Evolutionary conservation across 2,888 invertebrate genomes (phyloP).

Genomic region (Eremobia ochroleuca): DNA sequence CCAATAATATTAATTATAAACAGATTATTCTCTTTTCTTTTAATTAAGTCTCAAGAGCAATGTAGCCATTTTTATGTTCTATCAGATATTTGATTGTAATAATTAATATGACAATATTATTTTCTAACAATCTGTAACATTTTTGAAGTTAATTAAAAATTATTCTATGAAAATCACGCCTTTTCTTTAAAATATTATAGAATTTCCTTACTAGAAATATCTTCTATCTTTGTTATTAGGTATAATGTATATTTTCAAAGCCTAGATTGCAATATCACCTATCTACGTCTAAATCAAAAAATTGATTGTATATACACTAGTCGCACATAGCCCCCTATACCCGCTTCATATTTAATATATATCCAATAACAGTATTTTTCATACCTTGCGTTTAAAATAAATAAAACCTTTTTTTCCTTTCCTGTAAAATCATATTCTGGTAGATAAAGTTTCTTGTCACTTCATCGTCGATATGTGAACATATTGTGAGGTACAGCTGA

Average conservation of each 20-base stretch:
- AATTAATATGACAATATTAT: conserved; percentile 9
- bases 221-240: conserved; percentile 26
- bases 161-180: conserved; percentile 4
- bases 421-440: conserved; percentile 17
- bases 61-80: conserved; percentile 13
- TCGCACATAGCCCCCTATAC: conserved; percentile 2
- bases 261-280: conserved; percentile 22
- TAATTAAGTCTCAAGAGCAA: conserved; percentile 10
- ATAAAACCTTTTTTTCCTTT: conserved; percentile 29
- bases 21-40: conserved; percentile 10
- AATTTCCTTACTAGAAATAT: conserved; percentile 26
- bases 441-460: conserved; percentile 8
- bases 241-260: conserved; percentile 24
- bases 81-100: conserved; percentile 11
- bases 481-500: too few relatives aligned
- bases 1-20: conserved; percentile 11
- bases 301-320: conserved; percentile 14
- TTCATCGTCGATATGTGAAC: conserved; percentile 10
- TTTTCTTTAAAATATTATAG: conserved; percentile 26
- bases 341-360: conserved; percentile 11
- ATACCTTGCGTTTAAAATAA: conserved; percentile 15
- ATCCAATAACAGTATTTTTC: conserved; percentile 2
- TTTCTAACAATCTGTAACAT: conserved; percentile 7
- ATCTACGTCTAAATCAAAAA: conserved; percentile 31
- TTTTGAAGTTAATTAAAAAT: conserved; percentile 12